Conservation (phyloP, 1,140 invertebrate genomes). For the Venturia canescens region DNA sequence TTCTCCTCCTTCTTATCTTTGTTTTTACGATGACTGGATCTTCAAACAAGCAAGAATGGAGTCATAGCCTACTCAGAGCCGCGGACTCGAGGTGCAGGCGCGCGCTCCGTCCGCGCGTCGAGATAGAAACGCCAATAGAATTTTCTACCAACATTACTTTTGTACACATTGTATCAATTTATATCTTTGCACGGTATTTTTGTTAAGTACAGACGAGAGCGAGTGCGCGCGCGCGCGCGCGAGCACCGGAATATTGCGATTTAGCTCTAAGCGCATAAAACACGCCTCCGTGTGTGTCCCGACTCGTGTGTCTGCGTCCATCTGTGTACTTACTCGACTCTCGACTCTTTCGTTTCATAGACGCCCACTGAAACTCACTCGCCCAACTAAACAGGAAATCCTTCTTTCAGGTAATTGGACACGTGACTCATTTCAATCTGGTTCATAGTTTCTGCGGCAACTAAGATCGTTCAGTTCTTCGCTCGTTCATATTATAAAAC, state of each 20-base stretch:
- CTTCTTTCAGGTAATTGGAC: slow-evolving; percentile 75
- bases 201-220: neutral
- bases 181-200: slow-evolving; percentile 1
- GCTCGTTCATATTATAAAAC: neutral
- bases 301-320: neutral
- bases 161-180: slow-evolving; percentile 22
- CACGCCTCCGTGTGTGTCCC: neutral
- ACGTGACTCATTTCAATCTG: slow-evolving; percentile 70
- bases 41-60: neutral
- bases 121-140: neutral
- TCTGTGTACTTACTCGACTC: slow-evolving; percentile 16
- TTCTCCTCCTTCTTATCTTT: neutral
- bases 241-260: slow-evolving; percentile 16
- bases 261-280: slow-evolving; percentile 23
- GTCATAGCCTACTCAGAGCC: neutral
- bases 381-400: slow-evolving; percentile 76
- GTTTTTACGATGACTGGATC: slow-evolving; percentile 28
- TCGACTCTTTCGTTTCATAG: slow-evolving; percentile 46
- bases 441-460: neutral
- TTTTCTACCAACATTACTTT: slow-evolving; percentile 2
- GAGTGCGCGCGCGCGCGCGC: neutral
- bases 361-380: slow-evolving; percentile 63
- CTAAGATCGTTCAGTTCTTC: slow-evolving; percentile 17
- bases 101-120: too few relatives aligned
- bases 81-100: neutral